These are phyloP conservation scores for Ibidorhyncha struthersii DNA, from an alignment of 2,113 vertebrate species.

Conservation along the genomic window DNA sequence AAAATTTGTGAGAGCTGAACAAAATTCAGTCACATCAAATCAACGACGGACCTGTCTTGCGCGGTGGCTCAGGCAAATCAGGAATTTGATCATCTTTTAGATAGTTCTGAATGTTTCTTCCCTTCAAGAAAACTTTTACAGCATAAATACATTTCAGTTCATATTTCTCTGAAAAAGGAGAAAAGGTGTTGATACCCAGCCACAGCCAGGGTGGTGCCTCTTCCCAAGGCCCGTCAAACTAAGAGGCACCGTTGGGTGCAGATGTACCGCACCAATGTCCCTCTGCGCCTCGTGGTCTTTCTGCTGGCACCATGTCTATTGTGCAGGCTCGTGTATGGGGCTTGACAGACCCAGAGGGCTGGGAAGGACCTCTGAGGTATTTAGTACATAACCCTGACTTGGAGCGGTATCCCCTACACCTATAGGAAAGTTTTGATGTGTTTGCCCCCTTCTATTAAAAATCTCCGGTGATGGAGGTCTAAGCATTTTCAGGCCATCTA, in stretches of 20 bases:
- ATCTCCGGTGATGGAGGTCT: not conserved
- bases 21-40: not conserved
- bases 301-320: not conserved
- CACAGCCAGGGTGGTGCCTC: not conserved
- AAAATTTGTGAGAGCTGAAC: not conserved
- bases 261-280: not conserved
- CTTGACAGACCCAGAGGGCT: not conserved
- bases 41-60: not conserved
- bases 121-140: not conserved
- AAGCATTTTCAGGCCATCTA: not conserved
- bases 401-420: not conserved
- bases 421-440: not conserved
- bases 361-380: not conserved
- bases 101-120: not conserved
- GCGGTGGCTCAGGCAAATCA: not conserved
- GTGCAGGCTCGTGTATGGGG: fast-evolving
- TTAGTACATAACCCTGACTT: not conserved
- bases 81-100: not conserved
- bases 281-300: not conserved
- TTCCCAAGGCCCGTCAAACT: not conserved
- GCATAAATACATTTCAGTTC: not conserved
- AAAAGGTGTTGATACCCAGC: not conserved
- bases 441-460: not conserved
- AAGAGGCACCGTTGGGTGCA: not conserved
- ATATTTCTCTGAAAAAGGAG: not conserved